phyloP scores from a whole-genome alignment of 2,113 vertebrate species.

The Buteo buteo region DNA sequence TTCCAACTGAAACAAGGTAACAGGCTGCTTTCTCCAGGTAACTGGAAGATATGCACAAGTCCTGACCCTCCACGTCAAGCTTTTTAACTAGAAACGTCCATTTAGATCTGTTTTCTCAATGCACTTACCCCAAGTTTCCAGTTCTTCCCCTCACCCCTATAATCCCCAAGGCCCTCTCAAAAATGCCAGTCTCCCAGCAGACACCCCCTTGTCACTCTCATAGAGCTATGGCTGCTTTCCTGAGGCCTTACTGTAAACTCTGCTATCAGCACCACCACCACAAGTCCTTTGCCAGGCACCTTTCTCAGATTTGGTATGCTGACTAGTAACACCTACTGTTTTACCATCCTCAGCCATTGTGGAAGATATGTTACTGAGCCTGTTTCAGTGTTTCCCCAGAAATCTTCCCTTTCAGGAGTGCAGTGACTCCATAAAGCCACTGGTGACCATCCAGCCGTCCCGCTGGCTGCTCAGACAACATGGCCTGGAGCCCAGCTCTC shows the following conservation, averaged over 20 bases:
- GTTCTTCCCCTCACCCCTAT: neutral
- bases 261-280: neutral
- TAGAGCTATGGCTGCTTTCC: neutral
- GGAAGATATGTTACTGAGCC: neutral
- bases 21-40: neutral
- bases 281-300: neutral
- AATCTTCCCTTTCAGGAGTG: neutral
- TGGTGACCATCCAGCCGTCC: accelerated
- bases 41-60: neutral
- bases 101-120: neutral
- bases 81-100: neutral
- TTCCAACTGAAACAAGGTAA: constrained; percentile 27
- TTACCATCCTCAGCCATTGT: neutral
- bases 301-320: neutral
- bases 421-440: neutral
- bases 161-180: neutral
- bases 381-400: neutral
- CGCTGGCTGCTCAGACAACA: neutral
- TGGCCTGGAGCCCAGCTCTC: neutral
- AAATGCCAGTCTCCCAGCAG: neutral
- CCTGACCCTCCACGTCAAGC: neutral
- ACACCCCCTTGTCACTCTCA: accelerated
- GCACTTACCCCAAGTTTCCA: neutral
- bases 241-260: neutral
- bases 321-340: neutral